Evolutionary conservation across 1,140 invertebrate species (phyloP), one percentile per base, ranked within the genome.

Genomic region (Cotesia typhae): DNA sequence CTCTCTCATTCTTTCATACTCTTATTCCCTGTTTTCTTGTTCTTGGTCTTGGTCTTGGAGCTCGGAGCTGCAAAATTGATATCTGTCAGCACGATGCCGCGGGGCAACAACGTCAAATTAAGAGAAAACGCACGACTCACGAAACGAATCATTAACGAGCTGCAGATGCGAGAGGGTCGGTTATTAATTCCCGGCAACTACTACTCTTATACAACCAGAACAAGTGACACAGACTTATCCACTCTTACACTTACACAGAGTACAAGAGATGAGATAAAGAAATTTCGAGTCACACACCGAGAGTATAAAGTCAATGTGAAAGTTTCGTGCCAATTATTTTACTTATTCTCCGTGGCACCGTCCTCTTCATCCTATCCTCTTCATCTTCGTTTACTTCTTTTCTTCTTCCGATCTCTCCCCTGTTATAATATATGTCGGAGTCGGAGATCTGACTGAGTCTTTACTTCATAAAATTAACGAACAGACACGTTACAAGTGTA

Each of bases 111-210:
- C 71, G 65, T 67, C 64, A 72, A 72, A 72, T 72, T 72, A 67
- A 67, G 65, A 67, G 72, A 70, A 70, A 74, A 70, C 68, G 53
- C 63, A 70, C 72, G 60, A 74, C 55, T 64, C 63, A 74, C 69
- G 73, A 74, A 74, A 74, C 69, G 73, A 74, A 74, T 74, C 73
- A 74, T 74, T 74, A 74, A 74, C 73, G 73, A 74, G 73, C 73
- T 74, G 73, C 73, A 74, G 73, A 74, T 74, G 73, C 69, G 69
- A 74, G 69, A 63, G 57, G 60, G 68, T 74, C 69, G 69, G 64
- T 70, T 74, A 74, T 71, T 74, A 71, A 74, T 74, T 74, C 73
- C 57, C 53, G 60, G 52, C 51, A 73, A 68, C 57, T 47, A 71
- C 55, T 47, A 47, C 41, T 47, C 41, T 47, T 47, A 47, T 47